Evolutionary conservation across 2,797 vertebrate species (phyloP), one percentile per base, ranked within the genome.

Genomic region (Gorsachius magnificus): DNA sequence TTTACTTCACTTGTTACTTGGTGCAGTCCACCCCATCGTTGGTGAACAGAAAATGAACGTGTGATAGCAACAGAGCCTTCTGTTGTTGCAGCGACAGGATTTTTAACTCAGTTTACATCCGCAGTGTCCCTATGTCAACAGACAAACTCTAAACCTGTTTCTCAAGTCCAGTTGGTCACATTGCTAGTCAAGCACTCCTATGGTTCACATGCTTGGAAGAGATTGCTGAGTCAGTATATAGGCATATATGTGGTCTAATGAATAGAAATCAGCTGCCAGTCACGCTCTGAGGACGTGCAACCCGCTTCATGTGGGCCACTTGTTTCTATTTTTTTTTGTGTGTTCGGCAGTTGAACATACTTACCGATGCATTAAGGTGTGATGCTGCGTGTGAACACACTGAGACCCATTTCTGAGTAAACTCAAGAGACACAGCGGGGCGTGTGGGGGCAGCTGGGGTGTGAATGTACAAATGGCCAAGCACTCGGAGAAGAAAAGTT

Each of bases 141-240:
- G 35, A 46, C 35, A 87, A 76, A 79, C 20, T 50, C 36, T 22
- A 69, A 94, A 91, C 81, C 45, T 77, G 75, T 93, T 95, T 87
- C 43, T 90, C 88, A 92, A 72, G 81, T 92, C 56, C 28, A 36
- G 48, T 82, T 83, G 90, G 50, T 91, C 20, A 16, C 69, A 69
- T 70, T 89, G 56, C 51, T 74, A 22, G 16, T 92, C 48, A 41
- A 74, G 46, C 24, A 29, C 5, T 79, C 13, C 17, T 36, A 50
- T 1, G 61, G 60, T 93, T 89, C 48, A n/a, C 10, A 22, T 84
- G 81, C 36, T 46, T 70, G 85, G 19, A 89, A 94, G 60, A 6
- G 5, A 22, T 56, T 29, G 13, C 50, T 36, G 13, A 86, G 48
- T 85, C 57, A 69, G 53, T 38, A 9, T 72, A 45, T 25, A n/a